phyloP scores from a whole-genome alignment of 1,140 invertebrate species.

The Drosophila arizonae region DNA sequence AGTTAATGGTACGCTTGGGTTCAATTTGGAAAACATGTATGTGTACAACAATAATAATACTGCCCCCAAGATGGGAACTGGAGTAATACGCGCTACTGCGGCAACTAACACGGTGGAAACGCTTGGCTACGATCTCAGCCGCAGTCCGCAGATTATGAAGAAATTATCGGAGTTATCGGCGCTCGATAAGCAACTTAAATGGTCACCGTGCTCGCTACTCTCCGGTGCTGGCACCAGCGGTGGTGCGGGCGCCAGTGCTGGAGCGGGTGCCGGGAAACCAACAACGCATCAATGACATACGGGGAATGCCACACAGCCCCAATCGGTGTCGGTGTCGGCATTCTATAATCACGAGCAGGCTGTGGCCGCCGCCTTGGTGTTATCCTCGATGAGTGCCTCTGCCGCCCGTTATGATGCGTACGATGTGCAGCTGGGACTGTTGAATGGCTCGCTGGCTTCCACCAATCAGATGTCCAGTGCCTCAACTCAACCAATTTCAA shows the following conservation, averaged over 20 bases:
- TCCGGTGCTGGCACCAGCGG: constrained; percentile 9
- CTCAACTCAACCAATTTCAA: constrained; percentile 11
- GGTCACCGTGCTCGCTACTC: constrained; percentile 26
- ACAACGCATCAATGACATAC: constrained; percentile 71
- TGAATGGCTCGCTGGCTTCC: constrained; percentile 30
- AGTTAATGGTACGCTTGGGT: constrained; percentile 49
- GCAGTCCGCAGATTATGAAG: constrained; percentile 50
- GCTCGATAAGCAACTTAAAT: constrained; percentile 59
- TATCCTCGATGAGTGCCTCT: constrained; percentile 69
- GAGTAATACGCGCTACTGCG: constrained; percentile 19
- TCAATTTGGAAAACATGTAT: constrained; percentile 55
- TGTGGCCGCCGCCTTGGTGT: constrained; percentile 71
- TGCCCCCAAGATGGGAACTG: neutral
- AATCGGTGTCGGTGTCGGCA: constrained; percentile 64
- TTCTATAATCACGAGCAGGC: constrained; percentile 77
- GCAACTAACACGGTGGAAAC: neutral
- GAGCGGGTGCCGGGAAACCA: constrained; percentile 25
- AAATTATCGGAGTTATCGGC: constrained; percentile 50
- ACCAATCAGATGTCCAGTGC: constrained; percentile 14
- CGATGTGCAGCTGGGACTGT: constrained; percentile 37
- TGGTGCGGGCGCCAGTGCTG: constrained; percentile 12
- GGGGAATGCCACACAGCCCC: constrained; percentile 57
- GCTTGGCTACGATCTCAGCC: constrained; percentile 46
- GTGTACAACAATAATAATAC: constrained; percentile 51
- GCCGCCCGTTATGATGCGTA: constrained; percentile 59